These are phyloP conservation scores for Coccyzus lansbergi DNA, from an alignment of 2,797 vertebrate species.

Conservation along the genomic window DNA sequence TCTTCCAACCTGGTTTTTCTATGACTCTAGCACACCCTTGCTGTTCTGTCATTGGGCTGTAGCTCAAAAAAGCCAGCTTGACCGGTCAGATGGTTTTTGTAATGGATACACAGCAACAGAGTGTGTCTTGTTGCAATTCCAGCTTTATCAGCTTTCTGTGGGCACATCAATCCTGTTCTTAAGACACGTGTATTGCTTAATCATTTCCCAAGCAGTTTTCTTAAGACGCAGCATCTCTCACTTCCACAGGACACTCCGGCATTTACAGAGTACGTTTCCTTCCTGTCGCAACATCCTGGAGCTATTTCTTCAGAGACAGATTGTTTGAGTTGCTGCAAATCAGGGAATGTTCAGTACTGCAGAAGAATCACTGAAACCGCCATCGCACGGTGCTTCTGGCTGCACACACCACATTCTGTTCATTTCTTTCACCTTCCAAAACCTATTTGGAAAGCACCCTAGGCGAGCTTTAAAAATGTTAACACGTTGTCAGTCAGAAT, in stretches of 20 bases:
- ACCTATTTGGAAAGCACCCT: conserved; percentile 36
- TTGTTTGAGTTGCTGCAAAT: conserved; percentile 58
- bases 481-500: conserved; percentile 55
- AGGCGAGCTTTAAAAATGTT: conserved; percentile 34
- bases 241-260: neutral
- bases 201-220: neutral
- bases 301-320: conserved; percentile 57
- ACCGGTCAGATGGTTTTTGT: neutral
- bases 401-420: conserved; percentile 44
- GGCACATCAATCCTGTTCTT: neutral
- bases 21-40: neutral
- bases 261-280: conserved; percentile 34
- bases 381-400: conserved; percentile 21
- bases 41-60: neutral
- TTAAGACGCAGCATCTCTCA: neutral
- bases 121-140: neutral
- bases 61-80: neutral
- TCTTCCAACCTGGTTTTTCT: too few species aligned
- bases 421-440: conserved; percentile 54
- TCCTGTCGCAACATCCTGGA: conserved; percentile 54
- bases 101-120: neutral
- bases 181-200: neutral
- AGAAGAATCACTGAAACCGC: conserved; percentile 23
- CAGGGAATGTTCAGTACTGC: conserved; percentile 32
- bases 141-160: neutral